A percentile compares a stretch with the other conserved stretches of the same genome.
These are phyloP conservation scores for Dendrophyllia cribrosa DNA, from an alignment of 64 coral and sea anemone genomes.

Conservation along the genomic window DNA sequence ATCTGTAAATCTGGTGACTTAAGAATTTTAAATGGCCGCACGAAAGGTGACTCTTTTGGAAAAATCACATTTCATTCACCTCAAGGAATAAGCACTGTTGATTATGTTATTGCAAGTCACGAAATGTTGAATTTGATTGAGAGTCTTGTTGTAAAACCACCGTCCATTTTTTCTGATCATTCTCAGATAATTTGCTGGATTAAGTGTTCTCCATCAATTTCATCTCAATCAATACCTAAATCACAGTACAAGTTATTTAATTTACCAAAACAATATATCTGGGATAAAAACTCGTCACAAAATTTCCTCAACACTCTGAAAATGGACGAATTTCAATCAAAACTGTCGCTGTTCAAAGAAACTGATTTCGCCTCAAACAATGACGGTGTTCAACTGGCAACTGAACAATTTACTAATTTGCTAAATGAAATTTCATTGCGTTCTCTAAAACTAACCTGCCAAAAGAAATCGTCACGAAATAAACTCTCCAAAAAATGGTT, in stretches of 20 bases:
- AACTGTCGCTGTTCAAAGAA: neutral
- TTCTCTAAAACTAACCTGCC: neutral
- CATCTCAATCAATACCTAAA: neutral
- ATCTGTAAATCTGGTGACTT: constrained; percentile 43
- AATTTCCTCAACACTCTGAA: neutral
- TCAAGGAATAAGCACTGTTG: constrained; percentile 43
- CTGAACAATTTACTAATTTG: neutral
- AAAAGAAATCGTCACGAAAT: neutral
- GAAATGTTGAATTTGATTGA: neutral
- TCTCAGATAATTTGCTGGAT: neutral
- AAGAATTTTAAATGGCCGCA: constrained; percentile 57
- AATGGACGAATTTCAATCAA: neutral
- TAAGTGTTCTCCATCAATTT: neutral
- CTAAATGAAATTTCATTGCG: neutral
- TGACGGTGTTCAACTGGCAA: neutral
- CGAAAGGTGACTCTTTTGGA: constrained; percentile 50
- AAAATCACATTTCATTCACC: constrained; percentile 27
- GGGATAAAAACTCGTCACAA: neutral
- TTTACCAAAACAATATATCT: constrained; percentile 11
- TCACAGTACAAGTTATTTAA: neutral
- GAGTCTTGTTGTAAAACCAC: neutral
- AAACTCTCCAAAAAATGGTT: too few relatives aligned
- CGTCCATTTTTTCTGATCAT: constrained; percentile 7
- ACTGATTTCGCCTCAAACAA: neutral
- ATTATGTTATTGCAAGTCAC: constrained; percentile 51